Evolutionary conservation across 2,888 invertebrate genomes (phyloP).

Genomic region (Opisthograptis luteolata): DNA sequence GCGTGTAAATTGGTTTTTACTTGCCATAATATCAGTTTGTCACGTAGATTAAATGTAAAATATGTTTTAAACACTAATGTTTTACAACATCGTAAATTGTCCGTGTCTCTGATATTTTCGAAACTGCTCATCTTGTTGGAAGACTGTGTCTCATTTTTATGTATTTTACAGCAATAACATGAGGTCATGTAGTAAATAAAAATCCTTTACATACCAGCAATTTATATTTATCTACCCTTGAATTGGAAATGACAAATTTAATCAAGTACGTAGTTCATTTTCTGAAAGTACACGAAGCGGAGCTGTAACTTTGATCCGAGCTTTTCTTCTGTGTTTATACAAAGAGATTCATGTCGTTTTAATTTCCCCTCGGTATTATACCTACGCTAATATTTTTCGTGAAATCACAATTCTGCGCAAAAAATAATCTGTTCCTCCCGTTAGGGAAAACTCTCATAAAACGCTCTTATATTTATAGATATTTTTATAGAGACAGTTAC

Average conservation of each 20-base stretch:
- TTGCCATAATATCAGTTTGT: constrained; percentile 8
- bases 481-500: constrained; percentile 53
- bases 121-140: constrained; percentile 7
- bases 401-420: constrained; percentile 58
- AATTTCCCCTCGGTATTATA: constrained; percentile 71
- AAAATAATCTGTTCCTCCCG: constrained; percentile 59
- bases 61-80: constrained; percentile 16
- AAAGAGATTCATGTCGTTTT: constrained; percentile 63
- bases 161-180: constrained; percentile 11
- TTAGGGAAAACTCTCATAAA: constrained; percentile 56
- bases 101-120: constrained; percentile 3
- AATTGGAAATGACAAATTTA: constrained; percentile 8
- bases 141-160: constrained; percentile 6
- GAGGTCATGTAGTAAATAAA: background rate
- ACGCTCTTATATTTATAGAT: constrained; percentile 56
- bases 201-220: background rate
- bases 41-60: constrained; percentile 11
- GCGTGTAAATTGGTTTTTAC: constrained; percentile 1
- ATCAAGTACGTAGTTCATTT: constrained; percentile 4
- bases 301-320: constrained; percentile 33
- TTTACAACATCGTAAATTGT: constrained; percentile 14
- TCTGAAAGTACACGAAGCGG: constrained; percentile 10
- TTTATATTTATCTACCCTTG: constrained; percentile 3
- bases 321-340: constrained; percentile 49
- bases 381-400: constrained; percentile 65